phyloP scores from a whole-genome alignment of 2,797 vertebrate species.

The Acanthurus lineatus region DNA sequence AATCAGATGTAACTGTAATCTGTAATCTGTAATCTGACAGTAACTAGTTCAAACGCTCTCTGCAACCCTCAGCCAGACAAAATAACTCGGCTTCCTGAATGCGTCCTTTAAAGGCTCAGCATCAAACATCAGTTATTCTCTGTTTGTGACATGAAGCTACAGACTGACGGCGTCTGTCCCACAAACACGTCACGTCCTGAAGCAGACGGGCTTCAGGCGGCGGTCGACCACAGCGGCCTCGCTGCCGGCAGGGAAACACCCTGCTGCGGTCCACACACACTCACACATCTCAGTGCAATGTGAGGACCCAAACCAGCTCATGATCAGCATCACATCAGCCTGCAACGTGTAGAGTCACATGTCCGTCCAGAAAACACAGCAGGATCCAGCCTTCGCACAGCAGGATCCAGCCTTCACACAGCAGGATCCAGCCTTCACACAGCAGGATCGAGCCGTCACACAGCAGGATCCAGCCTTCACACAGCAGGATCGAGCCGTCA shows the following conservation, averaged over 20 bases:
- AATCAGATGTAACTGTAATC: too few relatives aligned
- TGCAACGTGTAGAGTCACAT: too few relatives aligned
- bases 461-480: too few relatives aligned
- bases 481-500: too few relatives aligned
- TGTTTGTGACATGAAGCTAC: background rate
- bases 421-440: too few relatives aligned
- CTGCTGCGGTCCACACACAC: slow-evolving; percentile 25
- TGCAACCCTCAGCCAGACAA: background rate
- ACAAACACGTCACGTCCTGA: slow-evolving; percentile 26
- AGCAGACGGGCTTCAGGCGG: background rate
- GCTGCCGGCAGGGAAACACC: slow-evolving; percentile 38
- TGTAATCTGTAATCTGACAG: too few relatives aligned
- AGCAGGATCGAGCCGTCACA: too few relatives aligned
- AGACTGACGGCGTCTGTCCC: background rate
- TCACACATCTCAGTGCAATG: background rate
- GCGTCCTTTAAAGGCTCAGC: background rate
- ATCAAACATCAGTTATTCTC: background rate
- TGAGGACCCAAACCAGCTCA: background rate
- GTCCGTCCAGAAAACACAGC: too few relatives aligned
- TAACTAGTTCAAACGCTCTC: background rate
- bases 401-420: too few relatives aligned
- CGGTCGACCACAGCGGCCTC: background rate
- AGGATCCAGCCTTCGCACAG: too few relatives aligned
- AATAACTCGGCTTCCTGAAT: too few relatives aligned
- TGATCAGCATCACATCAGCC: too few relatives aligned